Conservation (phyloP, 2,888 invertebrate species). For the Leucozona laternaria region DNA sequence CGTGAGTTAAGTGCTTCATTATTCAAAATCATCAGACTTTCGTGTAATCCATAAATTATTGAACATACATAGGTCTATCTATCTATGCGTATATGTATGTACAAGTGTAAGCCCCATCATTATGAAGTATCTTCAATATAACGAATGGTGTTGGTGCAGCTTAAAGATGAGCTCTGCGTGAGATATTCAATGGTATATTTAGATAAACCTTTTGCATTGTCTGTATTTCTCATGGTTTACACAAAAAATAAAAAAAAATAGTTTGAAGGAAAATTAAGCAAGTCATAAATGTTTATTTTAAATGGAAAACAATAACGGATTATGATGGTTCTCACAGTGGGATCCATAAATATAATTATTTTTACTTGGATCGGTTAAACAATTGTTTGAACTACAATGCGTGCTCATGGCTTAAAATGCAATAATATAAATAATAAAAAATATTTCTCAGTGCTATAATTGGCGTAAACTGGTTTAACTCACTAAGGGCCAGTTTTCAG, state of each 20-base stretch:
- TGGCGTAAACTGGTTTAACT: too few relatives aligned
- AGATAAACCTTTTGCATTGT: slow-evolving; percentile 14
- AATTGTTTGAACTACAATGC: background rate
- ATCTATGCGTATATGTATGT: background rate
- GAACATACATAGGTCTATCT: background rate
- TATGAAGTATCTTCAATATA: background rate
- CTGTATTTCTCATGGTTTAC: background rate
- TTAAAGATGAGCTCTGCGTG: slow-evolving; percentile 19
- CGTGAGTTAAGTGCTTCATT: slow-evolving; percentile 25
- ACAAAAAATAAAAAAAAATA: background rate
- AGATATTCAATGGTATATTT: slow-evolving; percentile 2
- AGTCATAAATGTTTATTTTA: background rate
- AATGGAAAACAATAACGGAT: background rate
- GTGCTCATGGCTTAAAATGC: background rate
- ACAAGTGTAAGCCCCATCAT: background rate
- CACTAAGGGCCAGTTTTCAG: too few relatives aligned
- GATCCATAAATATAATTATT: background rate
- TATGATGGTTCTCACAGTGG: slow-evolving; percentile 1
- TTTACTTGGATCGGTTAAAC: background rate
- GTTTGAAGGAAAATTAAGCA: background rate
- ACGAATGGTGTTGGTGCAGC: background rate
- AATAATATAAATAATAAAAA: too few relatives aligned
- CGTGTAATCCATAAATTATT: background rate
- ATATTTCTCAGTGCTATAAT: too few relatives aligned
- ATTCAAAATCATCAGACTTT: background rate